These are phyloP conservation scores for Drosophila parthenogenetica DNA, from an alignment of 2,888 invertebrate species.

Conservation along the genomic window DNA sequence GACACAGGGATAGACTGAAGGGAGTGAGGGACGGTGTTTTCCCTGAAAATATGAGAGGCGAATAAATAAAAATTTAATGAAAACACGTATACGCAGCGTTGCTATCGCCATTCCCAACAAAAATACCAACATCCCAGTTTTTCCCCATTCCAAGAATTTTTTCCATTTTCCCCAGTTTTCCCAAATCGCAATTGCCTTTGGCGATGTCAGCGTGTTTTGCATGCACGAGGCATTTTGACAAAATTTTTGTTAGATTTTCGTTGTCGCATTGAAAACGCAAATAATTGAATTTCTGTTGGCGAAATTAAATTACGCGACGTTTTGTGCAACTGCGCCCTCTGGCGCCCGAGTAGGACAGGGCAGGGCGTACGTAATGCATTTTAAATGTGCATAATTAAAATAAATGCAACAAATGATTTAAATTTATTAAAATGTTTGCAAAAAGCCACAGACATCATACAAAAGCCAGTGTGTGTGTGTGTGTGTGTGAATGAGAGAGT, in stretches of 20 bases:
- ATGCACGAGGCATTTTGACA: slow-evolving; percentile 67
- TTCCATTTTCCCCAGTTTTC: background rate
- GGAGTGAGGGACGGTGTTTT: slow-evolving; percentile 1
- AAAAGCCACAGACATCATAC: slow-evolving; percentile 33
- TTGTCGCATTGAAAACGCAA: slow-evolving; percentile 59
- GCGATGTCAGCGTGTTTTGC: slow-evolving; percentile 49
- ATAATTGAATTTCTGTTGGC: slow-evolving; percentile 74
- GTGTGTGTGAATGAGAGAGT: background rate
- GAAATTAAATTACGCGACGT: slow-evolving; percentile 66
- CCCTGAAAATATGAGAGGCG: slow-evolving; percentile 39
- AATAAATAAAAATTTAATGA: slow-evolving; percentile 75
- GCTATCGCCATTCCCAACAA: slow-evolving; percentile 1
- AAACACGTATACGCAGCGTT: slow-evolving; percentile 71
- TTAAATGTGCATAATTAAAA: slow-evolving; percentile 77
- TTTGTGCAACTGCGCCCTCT: slow-evolving; percentile 35
- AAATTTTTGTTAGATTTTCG: slow-evolving; percentile 45
- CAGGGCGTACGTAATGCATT: slow-evolving; percentile 62
- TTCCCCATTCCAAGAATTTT: too few species aligned
- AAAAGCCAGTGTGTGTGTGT: slow-evolving; percentile 23
- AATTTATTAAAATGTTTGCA: slow-evolving; percentile 75
- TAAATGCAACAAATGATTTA: slow-evolving; percentile 80
- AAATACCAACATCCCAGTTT: background rate
- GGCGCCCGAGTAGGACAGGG: slow-evolving; percentile 8
- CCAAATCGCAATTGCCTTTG: slow-evolving; percentile 37
- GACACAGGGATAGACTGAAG: slow-evolving; percentile 12